Evolutionary conservation across 30 jellyfish, hydroid and myxozoan species (phyloP).

Genomic region (Sanderia malayensis): DNA sequence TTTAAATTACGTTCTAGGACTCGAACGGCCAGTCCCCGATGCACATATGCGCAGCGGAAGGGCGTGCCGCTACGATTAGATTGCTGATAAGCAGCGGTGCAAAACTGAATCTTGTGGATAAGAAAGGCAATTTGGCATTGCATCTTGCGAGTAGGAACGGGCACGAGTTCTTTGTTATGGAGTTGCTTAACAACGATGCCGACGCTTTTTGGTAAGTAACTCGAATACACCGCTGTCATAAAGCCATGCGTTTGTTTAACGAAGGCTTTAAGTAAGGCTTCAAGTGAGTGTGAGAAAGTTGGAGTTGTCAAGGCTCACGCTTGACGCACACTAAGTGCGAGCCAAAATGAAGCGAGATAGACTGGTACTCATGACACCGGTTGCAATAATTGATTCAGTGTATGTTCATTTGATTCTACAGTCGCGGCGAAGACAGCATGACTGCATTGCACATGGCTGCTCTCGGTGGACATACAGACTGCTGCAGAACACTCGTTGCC

Average conservation of each 20-base stretch:
- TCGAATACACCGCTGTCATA: no score
- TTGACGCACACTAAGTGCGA: no score
- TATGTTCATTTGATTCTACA: background rate
- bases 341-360: no score
- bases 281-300: no score
- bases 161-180: slow-evolving; percentile 86
- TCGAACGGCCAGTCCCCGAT: slow-evolving; percentile 80
- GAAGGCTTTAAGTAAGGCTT: no score
- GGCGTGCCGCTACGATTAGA: slow-evolving; percentile 81
- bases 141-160: slow-evolving; percentile 97
- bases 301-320: no score
- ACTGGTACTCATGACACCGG: no score
- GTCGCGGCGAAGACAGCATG: slow-evolving; percentile 98
- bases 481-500: slow-evolving; percentile 84
- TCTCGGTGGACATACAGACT: slow-evolving; percentile 91
- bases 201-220: slow-evolving; percentile 81
- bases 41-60: slow-evolving; percentile 91
- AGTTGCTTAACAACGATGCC: slow-evolving; percentile 74
- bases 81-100: slow-evolving; percentile 82
- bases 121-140: slow-evolving; percentile 81
- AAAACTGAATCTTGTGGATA: slow-evolving; percentile 68
- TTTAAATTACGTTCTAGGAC: slow-evolving; percentile 53
- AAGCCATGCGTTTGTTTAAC: no score
- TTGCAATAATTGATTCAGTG: no score
- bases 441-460: slow-evolving; percentile 98